Percentiles rank a stretch among this genome's conserved stretches.
Evolutionary conservation across 2,888 invertebrate genomes (phyloP).

Genomic region (Syrphus vitripennis): DNA sequence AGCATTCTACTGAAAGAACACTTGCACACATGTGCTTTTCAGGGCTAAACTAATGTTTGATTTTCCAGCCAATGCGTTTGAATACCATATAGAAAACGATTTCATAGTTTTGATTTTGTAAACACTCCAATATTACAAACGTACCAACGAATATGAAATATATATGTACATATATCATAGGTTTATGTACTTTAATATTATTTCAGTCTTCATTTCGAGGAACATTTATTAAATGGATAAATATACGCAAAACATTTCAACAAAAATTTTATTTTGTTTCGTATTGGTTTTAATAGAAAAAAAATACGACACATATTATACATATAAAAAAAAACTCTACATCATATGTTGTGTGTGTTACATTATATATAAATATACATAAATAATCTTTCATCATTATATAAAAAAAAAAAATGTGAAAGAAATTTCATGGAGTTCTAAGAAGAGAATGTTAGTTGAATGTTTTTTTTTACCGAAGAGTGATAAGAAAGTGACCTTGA

Average conservation of each 20-base stretch:
- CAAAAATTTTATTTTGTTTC: background rate
- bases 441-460: too few species aligned
- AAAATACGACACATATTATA: background rate
- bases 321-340: background rate
- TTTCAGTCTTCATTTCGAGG: background rate
- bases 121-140: background rate
- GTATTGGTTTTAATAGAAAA: background rate
- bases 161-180: background rate
- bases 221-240: background rate
- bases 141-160: too few species aligned
- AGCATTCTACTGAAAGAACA: background rate
- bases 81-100: background rate
- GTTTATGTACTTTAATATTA: too few species aligned
- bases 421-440: too few species aligned
- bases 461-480: too few species aligned
- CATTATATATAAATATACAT: too few species aligned
- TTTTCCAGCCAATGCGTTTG: background rate
- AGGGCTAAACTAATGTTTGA: slow-evolving; percentile 1
- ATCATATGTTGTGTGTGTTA: too few species aligned
- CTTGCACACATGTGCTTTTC: background rate
- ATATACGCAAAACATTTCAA: background rate
- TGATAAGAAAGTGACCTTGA: too few species aligned
- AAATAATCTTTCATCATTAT: too few species aligned
- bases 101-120: background rate
- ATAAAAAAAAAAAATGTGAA: too few species aligned